A percentile compares a stretch with the other conserved stretches of the same genome.
phyloP scores from a whole-genome alignment of 37 sponge, comb jelly and placozoan species.

The Chondrosia reniformis region DNA sequence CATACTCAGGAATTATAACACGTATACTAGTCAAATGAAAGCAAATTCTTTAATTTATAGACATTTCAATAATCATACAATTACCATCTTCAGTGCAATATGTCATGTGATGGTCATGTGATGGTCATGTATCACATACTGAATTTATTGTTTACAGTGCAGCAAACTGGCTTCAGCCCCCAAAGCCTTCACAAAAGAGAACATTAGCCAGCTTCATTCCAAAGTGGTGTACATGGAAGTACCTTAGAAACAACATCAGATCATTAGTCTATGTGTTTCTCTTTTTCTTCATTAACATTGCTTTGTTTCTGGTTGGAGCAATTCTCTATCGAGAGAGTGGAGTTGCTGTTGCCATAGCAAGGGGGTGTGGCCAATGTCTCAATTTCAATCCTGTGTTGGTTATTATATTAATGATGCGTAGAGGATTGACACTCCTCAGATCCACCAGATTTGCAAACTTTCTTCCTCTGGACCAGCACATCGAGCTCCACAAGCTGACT shows the following conservation, averaged over 20 bases:
- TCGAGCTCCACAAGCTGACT: constrained; percentile 79
- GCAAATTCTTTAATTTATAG: too few relatives aligned
- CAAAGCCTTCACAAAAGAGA: constrained; percentile 21
- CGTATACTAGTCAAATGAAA: too few relatives aligned
- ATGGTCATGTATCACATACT: too few relatives aligned
- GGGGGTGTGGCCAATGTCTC: constrained; percentile 78
- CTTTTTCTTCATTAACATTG: constrained; percentile 38
- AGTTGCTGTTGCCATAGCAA: constrained; percentile 47
- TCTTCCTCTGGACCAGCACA: constrained; percentile 82
- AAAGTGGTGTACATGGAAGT: constrained; percentile 46
- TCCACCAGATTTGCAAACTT: constrained; percentile 50
- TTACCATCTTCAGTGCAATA: too few relatives aligned
- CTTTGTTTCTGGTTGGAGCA: constrained; percentile 52
- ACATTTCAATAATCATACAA: too few relatives aligned
- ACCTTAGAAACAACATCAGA: constrained; percentile 63
- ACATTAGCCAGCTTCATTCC: constrained; percentile 25
- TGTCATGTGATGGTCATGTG: too few relatives aligned
- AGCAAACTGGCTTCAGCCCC: constrained; percentile 81
- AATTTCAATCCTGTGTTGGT: constrained; percentile 71
- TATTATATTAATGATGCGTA: constrained; percentile 69
- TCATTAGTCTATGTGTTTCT: constrained; percentile 32
- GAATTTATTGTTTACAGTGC: constrained; percentile 69
- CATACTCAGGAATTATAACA: too few relatives aligned
- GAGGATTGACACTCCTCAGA: constrained; percentile 64
- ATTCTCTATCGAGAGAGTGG: constrained; percentile 32